Conservation (phyloP, 2,797 vertebrate genomes). For the Loriculus beryllinus region DNA sequence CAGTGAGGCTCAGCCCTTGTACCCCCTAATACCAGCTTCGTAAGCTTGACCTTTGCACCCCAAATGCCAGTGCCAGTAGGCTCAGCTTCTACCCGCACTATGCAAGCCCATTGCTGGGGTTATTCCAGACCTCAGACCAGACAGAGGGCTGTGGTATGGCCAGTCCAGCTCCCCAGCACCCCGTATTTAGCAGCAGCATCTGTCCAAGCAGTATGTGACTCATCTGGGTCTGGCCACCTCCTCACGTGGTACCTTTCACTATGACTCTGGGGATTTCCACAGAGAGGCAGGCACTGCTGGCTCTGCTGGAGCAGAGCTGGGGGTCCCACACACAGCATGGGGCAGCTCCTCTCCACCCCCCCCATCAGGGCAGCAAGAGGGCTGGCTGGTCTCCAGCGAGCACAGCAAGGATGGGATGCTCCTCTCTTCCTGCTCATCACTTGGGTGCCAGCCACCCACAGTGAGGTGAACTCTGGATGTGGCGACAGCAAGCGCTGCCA, state of each 20-base stretch:
- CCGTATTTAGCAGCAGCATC: neutral
- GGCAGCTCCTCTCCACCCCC: neutral
- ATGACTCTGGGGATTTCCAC: neutral
- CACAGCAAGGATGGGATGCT: neutral
- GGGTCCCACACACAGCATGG: neutral
- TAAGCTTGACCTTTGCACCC: neutral
- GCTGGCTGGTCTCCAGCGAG: neutral
- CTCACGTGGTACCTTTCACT: fast-evolving
- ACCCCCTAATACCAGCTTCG: neutral
- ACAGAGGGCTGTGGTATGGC: neutral
- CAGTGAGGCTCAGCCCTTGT: neutral
- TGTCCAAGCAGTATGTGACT: neutral
- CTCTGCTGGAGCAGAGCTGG: neutral
- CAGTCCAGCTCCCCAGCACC: neutral
- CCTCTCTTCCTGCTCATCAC: fast-evolving
- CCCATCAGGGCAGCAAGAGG: neutral
- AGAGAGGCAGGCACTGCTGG: fast-evolving
- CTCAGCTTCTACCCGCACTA: neutral
- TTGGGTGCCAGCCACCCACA: neutral
- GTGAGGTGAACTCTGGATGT: neutral
- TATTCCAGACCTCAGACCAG: neutral
- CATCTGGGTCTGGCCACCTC: neutral
- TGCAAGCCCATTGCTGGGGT: neutral
- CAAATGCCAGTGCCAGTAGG: neutral
- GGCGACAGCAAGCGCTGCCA: neutral